Evolutionary conservation across 2,888 invertebrate species (phyloP).

Genomic region (Tenthredo livida): DNA sequence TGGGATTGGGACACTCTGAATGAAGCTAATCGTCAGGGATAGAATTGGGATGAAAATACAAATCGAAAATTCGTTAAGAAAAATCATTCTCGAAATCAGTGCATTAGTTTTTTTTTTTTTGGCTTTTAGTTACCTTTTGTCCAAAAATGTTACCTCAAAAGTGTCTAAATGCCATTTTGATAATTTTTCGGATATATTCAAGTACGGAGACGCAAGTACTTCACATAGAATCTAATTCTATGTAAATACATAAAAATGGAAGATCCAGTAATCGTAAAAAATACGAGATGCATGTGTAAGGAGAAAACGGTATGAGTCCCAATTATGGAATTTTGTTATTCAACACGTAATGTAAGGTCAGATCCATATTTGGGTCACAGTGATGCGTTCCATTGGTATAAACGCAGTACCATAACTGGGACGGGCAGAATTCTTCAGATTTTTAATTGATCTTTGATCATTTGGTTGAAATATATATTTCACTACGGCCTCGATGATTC

Average conservation of each 20-base stretch:
- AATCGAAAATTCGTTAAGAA: not conserved
- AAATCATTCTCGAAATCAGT: not conserved
- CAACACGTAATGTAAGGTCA: not conserved
- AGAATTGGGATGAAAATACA: not conserved
- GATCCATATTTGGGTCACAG: not conserved
- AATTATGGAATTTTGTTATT: not conserved
- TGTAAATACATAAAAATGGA: not conserved
- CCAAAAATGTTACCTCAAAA: not conserved
- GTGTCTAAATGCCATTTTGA: not conserved
- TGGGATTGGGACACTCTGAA: not conserved
- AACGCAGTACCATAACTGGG: not conserved
- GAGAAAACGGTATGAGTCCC: not conserved
- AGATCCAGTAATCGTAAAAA: not conserved
- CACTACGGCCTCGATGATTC: not conserved
- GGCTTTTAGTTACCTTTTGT: not conserved
- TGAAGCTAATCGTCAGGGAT: not conserved
- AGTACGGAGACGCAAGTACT: not conserved
- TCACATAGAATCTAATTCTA: not conserved
- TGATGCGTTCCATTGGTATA: not conserved
- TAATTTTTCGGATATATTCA: not conserved
- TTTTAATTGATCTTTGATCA: not conserved
- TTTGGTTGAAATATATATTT: not conserved
- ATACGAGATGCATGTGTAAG: not conserved
- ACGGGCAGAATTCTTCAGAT: not conserved
- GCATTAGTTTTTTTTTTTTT: too few species aligned